Base-by-base conservation (phyloP, 2,888 invertebrate species). In the Biston betularia region DNA sequence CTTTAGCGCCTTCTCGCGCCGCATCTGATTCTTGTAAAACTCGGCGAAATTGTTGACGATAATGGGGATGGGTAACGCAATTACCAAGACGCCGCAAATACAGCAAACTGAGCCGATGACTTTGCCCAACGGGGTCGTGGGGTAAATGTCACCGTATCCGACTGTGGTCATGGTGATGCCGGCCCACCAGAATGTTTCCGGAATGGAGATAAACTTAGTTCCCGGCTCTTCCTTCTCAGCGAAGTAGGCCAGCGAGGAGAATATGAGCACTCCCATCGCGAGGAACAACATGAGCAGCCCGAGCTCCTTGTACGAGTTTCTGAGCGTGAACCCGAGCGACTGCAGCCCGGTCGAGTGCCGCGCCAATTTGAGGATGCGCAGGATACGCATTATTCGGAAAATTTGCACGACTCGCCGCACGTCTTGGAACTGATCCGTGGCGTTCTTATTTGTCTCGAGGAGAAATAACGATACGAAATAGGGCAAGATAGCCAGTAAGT, bases 1-100 rank as follows among this genome's bases (percentile, higher is more conserved):
- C 94, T 99, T 99, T 78, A 99, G 95, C 83, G 99, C 99, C 95
- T 99, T 99, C 94, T 99, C 99, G 84, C 99, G 96, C 92, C 99
- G 95, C 99, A 99, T 99, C 96, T 99, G 99, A 94, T 99, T 99
- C 96, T 99, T 99, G 96, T 99, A 99, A 96, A 99, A 99, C 96
- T 99, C 99, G 95, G 99, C 99, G 96, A 99, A 99, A 96, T 99
- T 99, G 97, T 99, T 99, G 95, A 99, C 99, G 95, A 99, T 99
- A 96, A 99, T 99, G 94, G 99, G 99, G 96, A 99, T 99, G 96
- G 99, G 99, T 96, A 99, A 97, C 96, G 99, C 99, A 96, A 99
- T 98, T 96, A 99, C 99, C 97, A 99, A 96, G 94, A 99, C 99
- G 95, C 99, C 99, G 96, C 99, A 99, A 95, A 99, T 98, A 96